phyloP scores from a whole-genome alignment of 2,888 invertebrate species.

The Drosophila neonasuta region DNA sequence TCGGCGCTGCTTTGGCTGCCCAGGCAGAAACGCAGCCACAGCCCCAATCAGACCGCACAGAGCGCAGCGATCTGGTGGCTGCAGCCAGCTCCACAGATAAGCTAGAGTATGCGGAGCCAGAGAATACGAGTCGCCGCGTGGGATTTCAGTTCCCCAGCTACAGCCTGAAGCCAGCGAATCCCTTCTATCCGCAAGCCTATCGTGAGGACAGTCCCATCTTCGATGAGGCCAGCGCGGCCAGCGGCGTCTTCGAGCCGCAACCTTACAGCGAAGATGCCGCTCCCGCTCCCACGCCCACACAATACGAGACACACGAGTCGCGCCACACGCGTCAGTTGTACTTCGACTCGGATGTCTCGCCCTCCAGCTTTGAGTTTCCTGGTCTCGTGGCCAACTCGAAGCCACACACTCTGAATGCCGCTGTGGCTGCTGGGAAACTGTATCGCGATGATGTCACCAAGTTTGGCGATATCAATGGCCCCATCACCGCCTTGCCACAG shows the following conservation, averaged over 20 bases:
- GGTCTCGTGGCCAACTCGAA: constrained; percentile 78
- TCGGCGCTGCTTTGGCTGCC: constrained; percentile 64
- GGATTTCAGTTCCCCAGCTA: constrained; percentile 82
- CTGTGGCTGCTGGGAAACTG: constrained; percentile 70
- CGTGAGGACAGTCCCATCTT: constrained; percentile 81
- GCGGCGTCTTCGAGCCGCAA: constrained; percentile 67
- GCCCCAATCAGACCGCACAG: constrained; percentile 67
- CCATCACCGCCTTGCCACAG: constrained; percentile 81
- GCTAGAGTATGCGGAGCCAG: constrained; percentile 70
- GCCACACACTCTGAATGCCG: constrained; percentile 76
- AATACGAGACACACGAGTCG: constrained; percentile 71
- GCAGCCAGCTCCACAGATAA: constrained; percentile 59
- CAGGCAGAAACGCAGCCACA: constrained; percentile 15
- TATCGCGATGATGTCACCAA: constrained; percentile 82
- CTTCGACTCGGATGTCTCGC: constrained; percentile 73
- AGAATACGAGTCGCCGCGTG: constrained; percentile 80
- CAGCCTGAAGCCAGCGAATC: constrained; percentile 79
- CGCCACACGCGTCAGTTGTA: constrained; percentile 78
- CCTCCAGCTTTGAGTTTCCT: constrained; percentile 80
- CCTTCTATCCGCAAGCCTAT: constrained; percentile 81
- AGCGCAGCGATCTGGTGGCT: constrained; percentile 70
- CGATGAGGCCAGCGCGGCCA: constrained; percentile 63
- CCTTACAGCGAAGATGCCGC: constrained; percentile 78
- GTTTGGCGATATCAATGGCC: constrained; percentile 82
- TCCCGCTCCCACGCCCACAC: constrained; percentile 48